A percentile compares a stretch with the other conserved stretches of the same genome.
phyloP scores from a whole-genome alignment of 2,113 vertebrate genomes.

The Sorex fumeus region DNA sequence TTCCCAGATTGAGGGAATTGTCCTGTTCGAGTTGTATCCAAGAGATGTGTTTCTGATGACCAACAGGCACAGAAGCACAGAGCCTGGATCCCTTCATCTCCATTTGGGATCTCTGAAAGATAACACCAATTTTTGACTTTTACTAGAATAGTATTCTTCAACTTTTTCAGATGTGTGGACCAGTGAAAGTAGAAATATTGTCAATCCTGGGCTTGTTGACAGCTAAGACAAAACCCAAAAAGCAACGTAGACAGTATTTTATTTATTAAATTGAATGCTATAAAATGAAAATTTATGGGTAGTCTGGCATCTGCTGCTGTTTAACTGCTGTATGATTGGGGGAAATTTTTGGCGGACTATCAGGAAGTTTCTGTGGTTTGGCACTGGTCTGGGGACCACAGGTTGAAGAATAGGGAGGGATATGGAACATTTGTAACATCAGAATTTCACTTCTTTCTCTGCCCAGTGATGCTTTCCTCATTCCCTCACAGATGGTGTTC shows the following conservation, averaged over 20 bases:
- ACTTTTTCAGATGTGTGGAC: too few relatives aligned
- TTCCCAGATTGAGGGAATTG: constrained; percentile 1
- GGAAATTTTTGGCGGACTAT: too few relatives aligned
- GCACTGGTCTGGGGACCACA: too few relatives aligned
- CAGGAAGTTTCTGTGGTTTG: too few relatives aligned
- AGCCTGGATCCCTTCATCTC: not conserved
- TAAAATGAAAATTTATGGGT: too few relatives aligned
- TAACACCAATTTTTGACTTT: not conserved
- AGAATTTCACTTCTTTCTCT: not conserved
- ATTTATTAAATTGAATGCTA: too few relatives aligned
- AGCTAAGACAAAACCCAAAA: not conserved
- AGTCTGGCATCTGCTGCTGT: too few relatives aligned
- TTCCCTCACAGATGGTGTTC: not conserved
- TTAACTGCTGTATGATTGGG: too few relatives aligned
- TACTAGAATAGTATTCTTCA: not conserved
- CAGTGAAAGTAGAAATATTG: too few relatives aligned
- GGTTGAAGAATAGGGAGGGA: too few relatives aligned
- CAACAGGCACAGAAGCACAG: not conserved
- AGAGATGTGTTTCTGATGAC: not conserved
- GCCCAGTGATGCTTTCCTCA: not conserved
- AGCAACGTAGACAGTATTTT: too few relatives aligned
- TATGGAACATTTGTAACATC: not conserved
- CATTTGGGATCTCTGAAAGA: not conserved
- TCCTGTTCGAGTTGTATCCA: not conserved
- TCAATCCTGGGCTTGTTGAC: too few relatives aligned